Conservation (phyloP, 2,113 vertebrate species). For the Pterocles orientalis region DNA sequence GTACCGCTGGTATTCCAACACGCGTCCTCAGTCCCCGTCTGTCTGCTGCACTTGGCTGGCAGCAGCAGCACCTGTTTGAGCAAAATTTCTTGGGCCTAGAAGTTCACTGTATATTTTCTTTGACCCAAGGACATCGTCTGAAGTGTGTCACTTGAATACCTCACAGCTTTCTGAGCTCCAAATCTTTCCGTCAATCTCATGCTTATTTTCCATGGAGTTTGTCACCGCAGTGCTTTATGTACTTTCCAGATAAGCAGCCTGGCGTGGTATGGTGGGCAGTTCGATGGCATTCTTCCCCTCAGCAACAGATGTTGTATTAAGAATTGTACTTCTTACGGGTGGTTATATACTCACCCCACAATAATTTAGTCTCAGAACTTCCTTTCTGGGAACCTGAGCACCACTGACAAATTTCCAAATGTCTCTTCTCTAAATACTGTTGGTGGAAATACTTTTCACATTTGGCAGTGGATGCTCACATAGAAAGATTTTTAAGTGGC, state of each 20-base stretch:
- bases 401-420: not conserved
- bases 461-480: not conserved
- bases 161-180: not conserved
- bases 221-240: not conserved
- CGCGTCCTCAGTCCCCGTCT: rapidly evolving
- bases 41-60: not conserved
- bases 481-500: not conserved
- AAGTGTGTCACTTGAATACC: not conserved
- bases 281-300: not conserved
- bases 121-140: not conserved
- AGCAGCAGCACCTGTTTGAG: not conserved
- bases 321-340: not conserved
- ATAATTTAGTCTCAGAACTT: not conserved
- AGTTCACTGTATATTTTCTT: not conserved
- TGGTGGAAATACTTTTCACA: not conserved
- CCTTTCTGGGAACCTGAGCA: not conserved
- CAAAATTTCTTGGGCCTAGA: not conserved
- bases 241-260: not conserved
- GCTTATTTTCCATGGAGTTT: not conserved
- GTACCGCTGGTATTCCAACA: not conserved
- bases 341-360: not conserved
- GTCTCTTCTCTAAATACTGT: not conserved
- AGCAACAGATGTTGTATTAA: not conserved
- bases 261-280: not conserved
- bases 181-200: not conserved